phyloP scores from a whole-genome alignment of 2,113 vertebrate species.

The Thymallus thymallus region DNA sequence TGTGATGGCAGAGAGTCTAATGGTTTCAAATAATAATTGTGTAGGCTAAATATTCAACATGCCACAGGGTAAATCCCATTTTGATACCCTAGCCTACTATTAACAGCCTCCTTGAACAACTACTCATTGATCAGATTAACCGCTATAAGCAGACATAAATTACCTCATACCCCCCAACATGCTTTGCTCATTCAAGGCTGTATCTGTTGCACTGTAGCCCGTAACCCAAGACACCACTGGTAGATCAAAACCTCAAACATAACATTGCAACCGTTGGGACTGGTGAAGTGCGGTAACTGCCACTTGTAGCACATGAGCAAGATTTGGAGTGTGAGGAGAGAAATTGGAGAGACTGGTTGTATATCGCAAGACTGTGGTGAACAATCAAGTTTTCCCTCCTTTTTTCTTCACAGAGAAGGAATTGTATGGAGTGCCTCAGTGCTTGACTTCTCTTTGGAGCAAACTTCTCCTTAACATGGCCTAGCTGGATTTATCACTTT shows the following conservation, averaged over 20 bases:
- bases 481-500: slow-evolving; percentile 31
- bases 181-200: not conserved
- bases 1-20: too few relatives aligned
- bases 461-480: slow-evolving; percentile 20
- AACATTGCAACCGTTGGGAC: not conserved
- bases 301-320: not conserved
- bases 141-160: not conserved
- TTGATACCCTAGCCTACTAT: too few relatives aligned
- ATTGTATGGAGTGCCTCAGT: not conserved
- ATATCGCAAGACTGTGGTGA: slow-evolving; percentile 3
- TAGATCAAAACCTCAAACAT: not conserved
- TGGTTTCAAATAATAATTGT: too few relatives aligned
- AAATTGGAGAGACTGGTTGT: not conserved
- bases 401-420: not conserved
- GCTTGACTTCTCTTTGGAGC: slow-evolving; percentile 13
- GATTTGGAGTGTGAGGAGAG: not conserved
- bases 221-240: not conserved
- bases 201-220: not conserved
- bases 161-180: not conserved
- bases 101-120: too few relatives aligned
- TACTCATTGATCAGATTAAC: too few relatives aligned
- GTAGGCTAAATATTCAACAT: too few relatives aligned
- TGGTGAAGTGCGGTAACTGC: not conserved
- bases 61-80: too few relatives aligned
- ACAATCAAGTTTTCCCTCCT: slow-evolving; percentile 1